These are phyloP conservation scores for Bacillus rossius DNA, from an alignment of 1,140 invertebrate species.

Conservation along the genomic window DNA sequence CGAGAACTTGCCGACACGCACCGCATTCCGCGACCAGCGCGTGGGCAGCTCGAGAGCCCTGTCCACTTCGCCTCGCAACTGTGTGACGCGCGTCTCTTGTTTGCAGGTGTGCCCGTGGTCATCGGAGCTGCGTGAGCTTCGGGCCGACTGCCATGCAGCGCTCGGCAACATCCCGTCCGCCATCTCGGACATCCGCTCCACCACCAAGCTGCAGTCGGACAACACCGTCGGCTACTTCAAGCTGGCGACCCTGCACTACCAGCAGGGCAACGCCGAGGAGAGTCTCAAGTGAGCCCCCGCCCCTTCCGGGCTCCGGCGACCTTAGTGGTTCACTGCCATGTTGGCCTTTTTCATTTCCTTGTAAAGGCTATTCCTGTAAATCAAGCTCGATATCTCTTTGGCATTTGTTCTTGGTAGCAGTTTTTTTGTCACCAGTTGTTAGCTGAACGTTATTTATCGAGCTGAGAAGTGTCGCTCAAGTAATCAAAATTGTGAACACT, in stretches of 20 bases:
- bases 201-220: constrained; percentile 86
- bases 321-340: neutral
- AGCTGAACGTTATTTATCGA: too few relatives aligned
- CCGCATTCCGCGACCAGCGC: too few relatives aligned
- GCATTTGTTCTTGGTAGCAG: too few relatives aligned
- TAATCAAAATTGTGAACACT: too few relatives aligned
- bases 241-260: constrained; percentile 79
- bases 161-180: constrained; percentile 80
- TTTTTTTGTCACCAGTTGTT: too few relatives aligned
- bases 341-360: constrained; percentile 8
- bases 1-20: too few relatives aligned
- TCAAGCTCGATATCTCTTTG: too few relatives aligned
- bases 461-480: too few relatives aligned
- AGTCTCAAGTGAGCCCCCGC: constrained; percentile 79
- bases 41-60: too few relatives aligned
- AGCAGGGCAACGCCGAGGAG: constrained; percentile 86
- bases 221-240: constrained; percentile 86
- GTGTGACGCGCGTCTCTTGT: too few relatives aligned
- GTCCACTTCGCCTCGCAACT: too few relatives aligned
- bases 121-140: constrained; percentile 69
- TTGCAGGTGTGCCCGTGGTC: constrained; percentile 86
- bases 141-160: constrained; percentile 79
- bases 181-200: constrained; percentile 83
- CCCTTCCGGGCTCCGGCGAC: constrained; percentile 49
- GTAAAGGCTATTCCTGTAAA: too few relatives aligned